Base-by-base conservation (phyloP, 2,888 invertebrate species). In the Lymantria monacha region DNA sequence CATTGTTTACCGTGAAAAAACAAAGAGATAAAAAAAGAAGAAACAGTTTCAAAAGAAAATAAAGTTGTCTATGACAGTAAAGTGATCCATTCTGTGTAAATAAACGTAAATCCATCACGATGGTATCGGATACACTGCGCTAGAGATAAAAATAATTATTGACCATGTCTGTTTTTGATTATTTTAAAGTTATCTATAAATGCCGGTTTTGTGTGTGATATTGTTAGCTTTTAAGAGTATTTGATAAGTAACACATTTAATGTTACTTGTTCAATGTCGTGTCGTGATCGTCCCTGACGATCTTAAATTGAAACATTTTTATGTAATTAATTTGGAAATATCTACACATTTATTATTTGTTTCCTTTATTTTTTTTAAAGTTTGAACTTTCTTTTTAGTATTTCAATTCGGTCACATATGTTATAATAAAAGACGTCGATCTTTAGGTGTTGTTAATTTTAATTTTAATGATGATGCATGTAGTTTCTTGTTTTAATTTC, bases 1-100 rank as follows among this genome's bases (percentile, higher is more conserved):
- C 69, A 80, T 81, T 84, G 85, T 84, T 82, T 82, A 64, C 69
- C 56, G 64, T 57, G 53, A 65, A 66, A 62, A 72, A 66, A 76
- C 2, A 70, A 74, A 66, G 60, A 48, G 48, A 49, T 48, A 45
- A 45, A 38, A 51, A 63, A 38, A 38, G n/a, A 38, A 69, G 66
- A 74, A 63, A 72, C 65, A 67, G 57, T 55, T 60, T 58, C 1
- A 62, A 63, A 61, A 69, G 67, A 66, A 62, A 76, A 83, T 82
- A 79, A 77, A 83, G 82, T 78, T 82, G 83, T 82, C 74, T 66
- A 61, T 60, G 69, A 53, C 54, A 61, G 61, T 66, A 49, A 40
- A 59, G 61, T 63, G 66, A 66, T 68, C 62, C 62, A 60, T 69
- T 60, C 57, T 51, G 54, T 66, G 64, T 59, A 52, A 51, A 52